phyloP scores from a whole-genome alignment of 2,797 vertebrate species.

The Coranthus polyacanthus region DNA sequence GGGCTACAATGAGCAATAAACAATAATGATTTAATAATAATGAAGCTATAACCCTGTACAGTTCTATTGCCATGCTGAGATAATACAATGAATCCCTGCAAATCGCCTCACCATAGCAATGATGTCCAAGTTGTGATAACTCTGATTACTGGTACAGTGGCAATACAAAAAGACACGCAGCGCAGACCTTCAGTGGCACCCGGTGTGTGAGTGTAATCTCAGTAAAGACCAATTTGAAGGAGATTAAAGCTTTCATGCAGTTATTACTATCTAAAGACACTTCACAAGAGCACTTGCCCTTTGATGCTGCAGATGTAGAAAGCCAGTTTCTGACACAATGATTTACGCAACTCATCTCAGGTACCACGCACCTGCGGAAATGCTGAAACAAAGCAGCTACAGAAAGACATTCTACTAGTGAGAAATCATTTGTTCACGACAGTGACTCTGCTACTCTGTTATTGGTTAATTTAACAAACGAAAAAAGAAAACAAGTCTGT shows the following conservation, averaged over 20 bases:
- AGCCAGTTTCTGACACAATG: slow-evolving; percentile 4
- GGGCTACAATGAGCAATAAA: slow-evolving; percentile 40
- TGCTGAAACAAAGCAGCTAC: too few relatives aligned
- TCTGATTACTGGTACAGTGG: slow-evolving; percentile 4
- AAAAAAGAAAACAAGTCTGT: too few relatives aligned
- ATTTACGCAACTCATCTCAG: neutral
- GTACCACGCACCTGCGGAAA: slow-evolving; percentile 6
- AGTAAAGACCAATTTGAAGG: slow-evolving; percentile 26
- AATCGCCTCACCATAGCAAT: slow-evolving; percentile 36
- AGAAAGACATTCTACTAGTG: neutral
- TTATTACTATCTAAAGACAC: slow-evolving; percentile 52
- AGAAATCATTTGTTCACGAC: neutral
- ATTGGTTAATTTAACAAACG: neutral
- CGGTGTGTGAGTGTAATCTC: slow-evolving; percentile 18
- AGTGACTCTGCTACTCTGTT: neutral
- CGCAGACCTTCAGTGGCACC: slow-evolving; percentile 5
- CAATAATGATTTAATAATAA: slow-evolving; percentile 51
- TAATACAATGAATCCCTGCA: slow-evolving; percentile 20
- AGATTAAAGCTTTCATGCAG: slow-evolving; percentile 52
- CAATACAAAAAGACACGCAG: neutral
- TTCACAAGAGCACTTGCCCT: slow-evolving; percentile 37
- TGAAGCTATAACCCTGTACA: slow-evolving; percentile 18
- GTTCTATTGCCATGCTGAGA: slow-evolving; percentile 5
- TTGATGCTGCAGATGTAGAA: slow-evolving; percentile 10
- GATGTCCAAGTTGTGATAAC: slow-evolving; percentile 1